A percentile compares a stretch with the other conserved stretches of the same genome.
These are phyloP conservation scores for Taphrorychus bicolor DNA, from an alignment of 2,888 invertebrate genomes.

Conservation along the genomic window DNA sequence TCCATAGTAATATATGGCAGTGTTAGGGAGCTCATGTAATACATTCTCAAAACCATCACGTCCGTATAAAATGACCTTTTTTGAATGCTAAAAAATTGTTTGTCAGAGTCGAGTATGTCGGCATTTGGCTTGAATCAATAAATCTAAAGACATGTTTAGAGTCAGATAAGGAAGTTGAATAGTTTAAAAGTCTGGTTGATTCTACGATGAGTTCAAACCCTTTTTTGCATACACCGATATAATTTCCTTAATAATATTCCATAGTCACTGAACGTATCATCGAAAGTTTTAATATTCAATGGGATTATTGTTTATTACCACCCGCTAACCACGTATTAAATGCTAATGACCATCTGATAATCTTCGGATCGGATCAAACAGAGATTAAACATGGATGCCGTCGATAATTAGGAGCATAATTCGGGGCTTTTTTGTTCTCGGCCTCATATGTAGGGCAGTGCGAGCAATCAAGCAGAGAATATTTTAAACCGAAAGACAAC, in stretches of 20 bases:
- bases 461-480: conserved; percentile 21
- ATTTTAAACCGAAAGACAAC: not conserved
- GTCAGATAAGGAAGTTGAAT: too few species aligned
- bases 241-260: not conserved
- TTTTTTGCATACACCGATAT: too few species aligned
- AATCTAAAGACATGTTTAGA: too few species aligned
- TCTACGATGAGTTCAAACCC: too few species aligned
- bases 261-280: not conserved
- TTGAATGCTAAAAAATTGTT: conserved; percentile 1
- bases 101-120: too few species aligned
- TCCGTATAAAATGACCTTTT: not conserved
- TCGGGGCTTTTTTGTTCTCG: conserved; percentile 29
- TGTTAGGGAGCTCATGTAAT: not conserved
- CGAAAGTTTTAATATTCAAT: conserved; percentile 27
- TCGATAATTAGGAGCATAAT: conserved; percentile 32
- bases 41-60: not conserved
- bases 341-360: conserved; percentile 40
- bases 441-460: conserved; percentile 25
- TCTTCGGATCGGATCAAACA: conserved; percentile 18
- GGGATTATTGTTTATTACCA: conserved; percentile 38
- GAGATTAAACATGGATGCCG: conserved; percentile 26
- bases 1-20: not conserved
- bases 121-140: too few species aligned
- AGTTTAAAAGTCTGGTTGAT: too few species aligned
- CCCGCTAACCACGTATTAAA: conserved; percentile 37